Percentiles rank a stretch among this genome's conserved stretches.
Evolutionary conservation across 2,797 vertebrate species (phyloP).

Genomic region (Myripristis murdjan): DNA sequence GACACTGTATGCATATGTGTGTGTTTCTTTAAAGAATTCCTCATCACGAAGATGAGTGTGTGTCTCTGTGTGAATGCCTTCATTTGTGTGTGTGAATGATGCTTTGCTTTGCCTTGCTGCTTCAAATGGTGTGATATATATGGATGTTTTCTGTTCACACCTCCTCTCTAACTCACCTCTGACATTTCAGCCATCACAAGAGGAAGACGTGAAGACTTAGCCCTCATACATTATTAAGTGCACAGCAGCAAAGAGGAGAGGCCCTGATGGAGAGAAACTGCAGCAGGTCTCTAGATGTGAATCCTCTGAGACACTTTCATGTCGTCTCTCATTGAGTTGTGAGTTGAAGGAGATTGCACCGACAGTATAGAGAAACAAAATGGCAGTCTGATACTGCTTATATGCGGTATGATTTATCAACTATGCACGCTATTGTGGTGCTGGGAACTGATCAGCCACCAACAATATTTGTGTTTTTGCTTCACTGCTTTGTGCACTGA

Average conservation of each 20-base stretch:
- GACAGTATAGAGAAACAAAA: not conserved
- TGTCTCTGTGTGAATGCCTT: not conserved
- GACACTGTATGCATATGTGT: conserved; percentile 14
- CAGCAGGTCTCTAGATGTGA: conserved; percentile 26
- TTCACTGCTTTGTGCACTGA: not conserved
- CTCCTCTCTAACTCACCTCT: conserved; percentile 65
- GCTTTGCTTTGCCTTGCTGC: not conserved
- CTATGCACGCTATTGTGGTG: not conserved
- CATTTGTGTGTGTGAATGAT: not conserved
- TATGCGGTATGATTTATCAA: conserved; percentile 6
- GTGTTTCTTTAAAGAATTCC: too few species aligned
- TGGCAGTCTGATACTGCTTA: conserved; percentile 15
- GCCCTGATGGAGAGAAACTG: conserved; percentile 22
- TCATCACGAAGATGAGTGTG: too few species aligned
- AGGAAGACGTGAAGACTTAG: conserved; percentile 64
- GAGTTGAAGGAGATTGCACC: conserved; percentile 16
- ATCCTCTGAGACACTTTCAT: conserved; percentile 32
- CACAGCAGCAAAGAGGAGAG: conserved; percentile 45
- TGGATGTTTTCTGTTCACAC: conserved; percentile 43
- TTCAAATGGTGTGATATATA: conserved; percentile 34
- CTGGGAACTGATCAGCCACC: not conserved
- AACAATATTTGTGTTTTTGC: not conserved
- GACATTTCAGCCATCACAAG: conserved; percentile 74
- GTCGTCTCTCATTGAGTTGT: conserved; percentile 12
- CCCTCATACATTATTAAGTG: conserved; percentile 78